A percentile compares a stretch with the other conserved stretches of the same genome.
phyloP scores from a whole-genome alignment of 2,113 vertebrate genomes.

The Chloebia gouldiae region DNA sequence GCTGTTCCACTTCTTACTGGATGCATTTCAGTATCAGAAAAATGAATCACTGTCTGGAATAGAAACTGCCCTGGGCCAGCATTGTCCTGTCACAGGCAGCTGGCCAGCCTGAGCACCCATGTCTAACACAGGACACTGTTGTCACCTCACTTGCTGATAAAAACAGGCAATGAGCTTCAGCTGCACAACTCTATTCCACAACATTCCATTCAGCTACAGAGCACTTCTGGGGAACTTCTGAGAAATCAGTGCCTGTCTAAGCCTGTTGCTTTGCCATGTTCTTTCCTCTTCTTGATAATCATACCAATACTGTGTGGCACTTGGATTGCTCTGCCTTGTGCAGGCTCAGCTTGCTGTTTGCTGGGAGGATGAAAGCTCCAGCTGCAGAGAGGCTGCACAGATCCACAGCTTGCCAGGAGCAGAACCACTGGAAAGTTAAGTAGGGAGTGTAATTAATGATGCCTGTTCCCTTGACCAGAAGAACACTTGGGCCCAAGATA shows the following conservation, averaged over 20 bases:
- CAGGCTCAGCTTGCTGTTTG: not conserved
- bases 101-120: not conserved
- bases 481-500: not conserved
- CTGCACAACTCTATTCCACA: not conserved
- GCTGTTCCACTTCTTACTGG: not conserved
- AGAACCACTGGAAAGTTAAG: not conserved
- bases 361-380: not conserved
- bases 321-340: not conserved
- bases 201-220: not conserved
- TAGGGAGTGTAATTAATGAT: not conserved
- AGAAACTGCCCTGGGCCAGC: not conserved
- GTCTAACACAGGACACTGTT: fast-evolving
- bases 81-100: not conserved
- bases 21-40: not conserved
- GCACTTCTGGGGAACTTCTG: not conserved
- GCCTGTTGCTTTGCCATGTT: not conserved
- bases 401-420: not conserved
- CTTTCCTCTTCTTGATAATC: not conserved
- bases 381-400: not conserved
- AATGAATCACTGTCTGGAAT: not conserved
- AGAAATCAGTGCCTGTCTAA: not conserved
- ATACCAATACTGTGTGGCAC: not conserved
- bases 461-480: slow-evolving; percentile 9
- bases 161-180: not conserved
- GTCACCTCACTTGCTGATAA: not conserved